These are phyloP conservation scores for Diplosoma virens DNA, from an alignment of 23 tunicate genomes.

Conservation along the genomic window DNA sequence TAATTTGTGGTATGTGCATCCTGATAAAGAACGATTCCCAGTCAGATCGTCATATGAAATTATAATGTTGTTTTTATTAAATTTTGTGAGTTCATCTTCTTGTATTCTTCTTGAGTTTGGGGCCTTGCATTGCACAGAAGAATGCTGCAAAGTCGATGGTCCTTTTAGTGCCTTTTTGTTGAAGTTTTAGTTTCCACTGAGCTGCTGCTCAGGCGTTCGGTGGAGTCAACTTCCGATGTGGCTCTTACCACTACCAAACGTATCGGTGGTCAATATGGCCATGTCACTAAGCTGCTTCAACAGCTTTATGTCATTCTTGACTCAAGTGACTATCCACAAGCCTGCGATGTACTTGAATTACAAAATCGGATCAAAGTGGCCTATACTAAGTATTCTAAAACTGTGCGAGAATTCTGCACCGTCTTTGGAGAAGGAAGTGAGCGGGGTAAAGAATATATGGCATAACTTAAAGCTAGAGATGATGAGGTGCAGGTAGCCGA, in stretches of 20 bases:
- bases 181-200: too few relatives aligned
- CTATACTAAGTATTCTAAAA: not conserved
- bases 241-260: not conserved
- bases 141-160: too few relatives aligned
- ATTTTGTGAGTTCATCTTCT: too few relatives aligned
- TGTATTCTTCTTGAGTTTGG: too few relatives aligned
- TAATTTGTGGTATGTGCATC: too few relatives aligned
- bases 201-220: too few relatives aligned
- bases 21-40: too few relatives aligned
- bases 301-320: not conserved
- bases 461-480: not conserved
- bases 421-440: not conserved
- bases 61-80: too few relatives aligned
- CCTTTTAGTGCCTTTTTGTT: too few relatives aligned
- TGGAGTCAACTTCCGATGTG: not conserved
- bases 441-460: not conserved
- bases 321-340: not conserved
- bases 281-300: constrained; percentile 1
- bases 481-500: not conserved
- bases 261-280: constrained; percentile 1
- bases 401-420: constrained; percentile 4
- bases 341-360: not conserved
- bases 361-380: not conserved
- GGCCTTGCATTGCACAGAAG: too few relatives aligned
- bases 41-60: too few relatives aligned